Evolutionary conservation across 1,140 invertebrate species (phyloP), one percentile per base, ranked within the genome.

Genomic region (Oedothorax gibbosus): DNA sequence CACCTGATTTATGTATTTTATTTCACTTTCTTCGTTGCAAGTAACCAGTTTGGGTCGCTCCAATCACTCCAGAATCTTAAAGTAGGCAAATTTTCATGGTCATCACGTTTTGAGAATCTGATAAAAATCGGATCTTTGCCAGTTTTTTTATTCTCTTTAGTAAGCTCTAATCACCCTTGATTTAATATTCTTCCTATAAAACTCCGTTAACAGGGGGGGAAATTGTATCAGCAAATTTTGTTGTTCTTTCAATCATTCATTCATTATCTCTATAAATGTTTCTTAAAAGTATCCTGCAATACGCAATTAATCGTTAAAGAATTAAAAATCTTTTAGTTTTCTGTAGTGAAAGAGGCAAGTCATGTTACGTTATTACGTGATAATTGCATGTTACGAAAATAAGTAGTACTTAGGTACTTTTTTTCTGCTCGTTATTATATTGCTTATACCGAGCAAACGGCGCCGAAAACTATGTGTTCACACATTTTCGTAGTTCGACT

Each of bases 391-490:
- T 84, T 76, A 71, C 4, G 53, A 73, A 79, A 71, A 56, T 81
- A 81, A 81, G 78, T 81, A 81, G 35, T 82, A 73, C n/a, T 68
- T 12, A 35, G 35, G 12, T 20, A 60, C n/a, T 65, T n/a, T 56
- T 79, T 68, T 35, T 81, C 60, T 80, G 69, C 57, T 51, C 21
- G 81, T 84, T 76, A 84, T 84, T 84, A 84, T 53, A 64, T 49
- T 64, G 69, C 18, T 72, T 50, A 20, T 75, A 72, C 69, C 18
- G 12, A 50, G 49, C 68, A 82, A 82, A 75, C 62, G 81, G 81
- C 81, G 81, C 81, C 81, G 81, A 84, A 84, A 84, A 84, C 62
- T 65, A 60, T 84, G 81, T 84, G 81, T 84, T 84, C 81, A 84
- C 81, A 84, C 81, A 84, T 84, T 84, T 76, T 84, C 51, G 60